phyloP scores from a whole-genome alignment of 2,113 vertebrate genomes.

The Coryphaenoides rupestris region DNA sequence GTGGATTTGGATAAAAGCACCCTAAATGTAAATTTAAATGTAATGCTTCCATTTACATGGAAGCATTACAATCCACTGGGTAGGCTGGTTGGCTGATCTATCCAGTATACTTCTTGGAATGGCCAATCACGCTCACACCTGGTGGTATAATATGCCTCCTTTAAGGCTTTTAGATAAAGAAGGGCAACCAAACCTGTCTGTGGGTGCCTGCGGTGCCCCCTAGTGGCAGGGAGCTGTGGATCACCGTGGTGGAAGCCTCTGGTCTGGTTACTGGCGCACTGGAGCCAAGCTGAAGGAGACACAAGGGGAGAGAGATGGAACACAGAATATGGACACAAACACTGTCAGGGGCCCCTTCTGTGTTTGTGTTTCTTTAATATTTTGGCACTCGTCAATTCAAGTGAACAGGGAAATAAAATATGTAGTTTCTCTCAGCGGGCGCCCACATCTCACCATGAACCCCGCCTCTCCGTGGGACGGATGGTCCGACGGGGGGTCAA shows the following conservation, averaged over 20 bases:
- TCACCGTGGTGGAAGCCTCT: constrained; percentile 56
- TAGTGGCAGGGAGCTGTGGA: constrained; percentile 59
- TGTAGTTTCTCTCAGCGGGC: too few species aligned
- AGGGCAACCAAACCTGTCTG: constrained; percentile 69
- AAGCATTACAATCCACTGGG: too few species aligned
- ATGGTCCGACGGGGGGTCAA: constrained; percentile 54
- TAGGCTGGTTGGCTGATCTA: too few species aligned
- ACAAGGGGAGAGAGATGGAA: constrained; percentile 51
- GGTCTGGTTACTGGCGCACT: constrained; percentile 62
- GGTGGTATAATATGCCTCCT: too few species aligned
- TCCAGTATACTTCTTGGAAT: too few species aligned
- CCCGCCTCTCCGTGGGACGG: constrained; percentile 52
- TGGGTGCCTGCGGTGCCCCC: constrained; percentile 60
- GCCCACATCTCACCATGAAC: constrained; percentile 32
- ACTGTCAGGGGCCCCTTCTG: background rate
- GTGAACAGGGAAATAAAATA: too few species aligned
- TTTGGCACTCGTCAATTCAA: too few species aligned
- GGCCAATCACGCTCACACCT: too few species aligned
- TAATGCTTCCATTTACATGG: too few species aligned
- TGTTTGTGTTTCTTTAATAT: background rate
- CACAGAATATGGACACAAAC: constrained; percentile 25
- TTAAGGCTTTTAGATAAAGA: background rate
- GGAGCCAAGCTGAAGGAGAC: constrained; percentile 56
- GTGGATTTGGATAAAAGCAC: too few species aligned
- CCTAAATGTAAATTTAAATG: too few species aligned